Conservation (phyloP, 2,797 vertebrate genomes). For the Smutsia temminckii region DNA sequence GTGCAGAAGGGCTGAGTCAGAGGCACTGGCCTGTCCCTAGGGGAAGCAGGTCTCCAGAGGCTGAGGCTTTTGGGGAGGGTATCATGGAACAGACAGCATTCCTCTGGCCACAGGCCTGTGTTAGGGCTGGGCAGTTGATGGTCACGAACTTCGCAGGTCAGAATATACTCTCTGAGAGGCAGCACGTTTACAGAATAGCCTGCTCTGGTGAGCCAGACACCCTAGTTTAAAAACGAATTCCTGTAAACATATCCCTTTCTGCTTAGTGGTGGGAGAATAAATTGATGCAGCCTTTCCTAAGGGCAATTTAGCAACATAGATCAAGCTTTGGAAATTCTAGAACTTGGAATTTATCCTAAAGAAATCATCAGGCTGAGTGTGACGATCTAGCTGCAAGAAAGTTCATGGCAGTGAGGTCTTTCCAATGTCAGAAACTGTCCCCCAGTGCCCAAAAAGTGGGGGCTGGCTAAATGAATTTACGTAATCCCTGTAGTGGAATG, state of each 20-base stretch:
- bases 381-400: not conserved
- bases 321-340: not conserved
- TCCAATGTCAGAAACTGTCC: not conserved
- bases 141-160: not conserved
- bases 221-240: not conserved
- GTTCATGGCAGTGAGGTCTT: not conserved
- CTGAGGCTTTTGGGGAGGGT: not conserved
- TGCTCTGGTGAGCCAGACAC: not conserved
- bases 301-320: not conserved
- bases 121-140: not conserved
- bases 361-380: not conserved
- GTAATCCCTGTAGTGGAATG: not conserved
- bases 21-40: constrained; percentile 63
- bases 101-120: not conserved
- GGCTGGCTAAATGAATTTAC: not conserved
- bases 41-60: not conserved
- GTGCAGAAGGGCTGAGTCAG: constrained; percentile 73
- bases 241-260: not conserved
- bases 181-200: not conserved
- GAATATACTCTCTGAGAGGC: not conserved
- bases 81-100: not conserved
- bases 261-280: not conserved
- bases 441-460: not conserved
- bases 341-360: not conserved
- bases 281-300: not conserved